Conservation (phyloP, 2,797 vertebrate genomes). For the Dendrocincla fuliginosa region DNA sequence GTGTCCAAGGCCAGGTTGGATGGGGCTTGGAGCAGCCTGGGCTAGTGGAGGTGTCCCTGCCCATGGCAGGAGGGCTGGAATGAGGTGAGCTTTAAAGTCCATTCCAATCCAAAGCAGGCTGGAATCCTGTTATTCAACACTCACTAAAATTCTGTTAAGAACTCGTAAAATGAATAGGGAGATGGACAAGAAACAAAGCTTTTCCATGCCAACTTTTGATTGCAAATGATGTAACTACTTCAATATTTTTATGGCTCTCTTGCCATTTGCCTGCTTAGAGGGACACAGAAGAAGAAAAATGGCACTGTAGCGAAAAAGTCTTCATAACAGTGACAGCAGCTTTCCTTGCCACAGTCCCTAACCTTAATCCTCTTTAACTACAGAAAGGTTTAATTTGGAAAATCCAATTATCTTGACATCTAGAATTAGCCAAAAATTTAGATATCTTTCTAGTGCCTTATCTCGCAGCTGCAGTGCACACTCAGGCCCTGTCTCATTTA, state of each 20-base stretch:
- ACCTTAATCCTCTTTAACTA: conserved; percentile 65
- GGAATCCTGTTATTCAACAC: neutral
- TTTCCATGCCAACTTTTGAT: neutral
- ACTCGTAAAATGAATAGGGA: neutral
- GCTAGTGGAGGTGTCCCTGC: neutral
- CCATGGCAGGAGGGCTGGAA: neutral
- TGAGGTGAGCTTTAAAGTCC: accelerated
- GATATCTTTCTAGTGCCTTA: conserved; percentile 64
- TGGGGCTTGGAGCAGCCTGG: accelerated
- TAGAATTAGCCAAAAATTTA: conserved; percentile 70
- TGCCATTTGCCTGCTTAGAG: conserved; percentile 46
- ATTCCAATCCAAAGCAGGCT: neutral
- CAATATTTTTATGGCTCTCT: conserved; percentile 50
- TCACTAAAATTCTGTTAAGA: neutral
- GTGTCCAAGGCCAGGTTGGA: too few species aligned
- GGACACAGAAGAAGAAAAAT: conserved; percentile 54
- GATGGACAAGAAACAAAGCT: neutral
- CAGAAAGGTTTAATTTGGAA: conserved; percentile 68
- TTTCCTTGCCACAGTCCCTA: conserved; percentile 54
- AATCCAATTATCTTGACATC: conserved; percentile 72
- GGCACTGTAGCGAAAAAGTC: conserved; percentile 49
- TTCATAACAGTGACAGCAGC: conserved; percentile 57
- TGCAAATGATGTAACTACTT: conserved; percentile 4
- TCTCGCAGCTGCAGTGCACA: conserved; percentile 43
- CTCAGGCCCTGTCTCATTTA: conserved; percentile 47